A percentile compares a stretch with the other conserved stretches of the same genome.
Evolutionary conservation across 2,888 invertebrate genomes (phyloP).

Genomic region (Crocallis elinguaria): DNA sequence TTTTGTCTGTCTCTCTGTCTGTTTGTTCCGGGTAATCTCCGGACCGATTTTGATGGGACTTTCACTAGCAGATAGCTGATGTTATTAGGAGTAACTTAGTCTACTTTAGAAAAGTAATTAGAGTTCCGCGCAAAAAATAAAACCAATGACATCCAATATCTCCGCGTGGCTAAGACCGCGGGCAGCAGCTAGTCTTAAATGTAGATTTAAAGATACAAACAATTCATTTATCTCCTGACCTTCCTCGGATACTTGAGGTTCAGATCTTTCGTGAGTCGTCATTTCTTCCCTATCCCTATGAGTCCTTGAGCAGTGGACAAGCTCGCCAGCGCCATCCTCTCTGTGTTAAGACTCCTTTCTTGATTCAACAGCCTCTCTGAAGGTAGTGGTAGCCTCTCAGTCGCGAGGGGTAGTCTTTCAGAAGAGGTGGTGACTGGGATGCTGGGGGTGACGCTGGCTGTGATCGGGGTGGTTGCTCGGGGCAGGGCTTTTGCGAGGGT

Average conservation of each 20-base stretch:
- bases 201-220: background rate
- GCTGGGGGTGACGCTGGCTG: conserved; percentile 42
- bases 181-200: no score
- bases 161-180: no score
- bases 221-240: conserved; percentile 58
- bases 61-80: no score
- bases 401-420: conserved; percentile 59
- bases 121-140: no score
- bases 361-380: conserved; percentile 29
- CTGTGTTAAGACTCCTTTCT: conserved; percentile 52
- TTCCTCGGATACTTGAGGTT: conserved; percentile 63
- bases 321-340: conserved; percentile 68
- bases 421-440: conserved; percentile 37
- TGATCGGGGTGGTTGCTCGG: conserved; percentile 64
- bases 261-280: conserved; percentile 71
- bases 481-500: conserved; percentile 61
- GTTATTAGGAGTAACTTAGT: no score
- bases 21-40: no score
- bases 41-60: no score
- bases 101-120: no score
- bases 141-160: no score
- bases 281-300: conserved; percentile 79
- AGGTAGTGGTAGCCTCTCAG: conserved; percentile 30
- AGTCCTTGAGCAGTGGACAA: conserved; percentile 73
- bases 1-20: no score